These are phyloP conservation scores for Dascillus cervinus DNA, from an alignment of 2,888 invertebrate species.

Conservation along the genomic window DNA sequence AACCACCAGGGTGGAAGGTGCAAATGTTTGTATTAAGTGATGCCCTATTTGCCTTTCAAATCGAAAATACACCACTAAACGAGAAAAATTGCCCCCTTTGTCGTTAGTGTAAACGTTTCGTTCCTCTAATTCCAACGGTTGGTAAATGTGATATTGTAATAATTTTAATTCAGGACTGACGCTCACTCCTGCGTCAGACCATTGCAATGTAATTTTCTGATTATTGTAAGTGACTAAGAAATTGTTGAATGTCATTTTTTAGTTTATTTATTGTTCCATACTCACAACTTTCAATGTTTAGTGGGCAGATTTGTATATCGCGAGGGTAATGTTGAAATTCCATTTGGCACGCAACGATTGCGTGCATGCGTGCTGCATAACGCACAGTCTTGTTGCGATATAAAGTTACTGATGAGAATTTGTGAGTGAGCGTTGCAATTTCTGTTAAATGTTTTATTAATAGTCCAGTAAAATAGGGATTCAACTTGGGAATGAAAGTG, in stretches of 20 bases:
- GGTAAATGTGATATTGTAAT: constrained; percentile 70
- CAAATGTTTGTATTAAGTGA: constrained; percentile 77
- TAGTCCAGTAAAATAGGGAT: too few relatives aligned
- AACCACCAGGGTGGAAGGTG: constrained; percentile 74
- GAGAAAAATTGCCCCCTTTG: constrained; percentile 73
- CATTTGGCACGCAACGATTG: constrained; percentile 81
- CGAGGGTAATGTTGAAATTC: constrained; percentile 80
- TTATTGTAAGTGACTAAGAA: constrained; percentile 70
- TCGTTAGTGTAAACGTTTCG: constrained; percentile 67
- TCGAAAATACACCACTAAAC: constrained; percentile 68
- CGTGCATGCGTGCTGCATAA: constrained; percentile 76
- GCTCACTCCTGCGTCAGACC: constrained; percentile 68
- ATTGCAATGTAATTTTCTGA: constrained; percentile 65
- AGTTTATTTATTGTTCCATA: constrained; percentile 57
- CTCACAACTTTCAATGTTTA: constrained; percentile 81
- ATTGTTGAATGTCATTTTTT: constrained; percentile 36
- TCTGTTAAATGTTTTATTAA: constrained; percentile 44
- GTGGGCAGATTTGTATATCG: constrained; percentile 79
- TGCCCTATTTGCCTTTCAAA: constrained; percentile 81
- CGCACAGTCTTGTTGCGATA: constrained; percentile 73
- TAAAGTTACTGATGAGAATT: constrained; percentile 72
- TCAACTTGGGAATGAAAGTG: too few relatives aligned
- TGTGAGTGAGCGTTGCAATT: constrained; percentile 71
- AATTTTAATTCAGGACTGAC: constrained; percentile 73
- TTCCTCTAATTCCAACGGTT: constrained; percentile 63